These are phyloP conservation scores for Cerceris ruficornis DNA, from an alignment of 2,888 invertebrate species.

Conservation along the genomic window DNA sequence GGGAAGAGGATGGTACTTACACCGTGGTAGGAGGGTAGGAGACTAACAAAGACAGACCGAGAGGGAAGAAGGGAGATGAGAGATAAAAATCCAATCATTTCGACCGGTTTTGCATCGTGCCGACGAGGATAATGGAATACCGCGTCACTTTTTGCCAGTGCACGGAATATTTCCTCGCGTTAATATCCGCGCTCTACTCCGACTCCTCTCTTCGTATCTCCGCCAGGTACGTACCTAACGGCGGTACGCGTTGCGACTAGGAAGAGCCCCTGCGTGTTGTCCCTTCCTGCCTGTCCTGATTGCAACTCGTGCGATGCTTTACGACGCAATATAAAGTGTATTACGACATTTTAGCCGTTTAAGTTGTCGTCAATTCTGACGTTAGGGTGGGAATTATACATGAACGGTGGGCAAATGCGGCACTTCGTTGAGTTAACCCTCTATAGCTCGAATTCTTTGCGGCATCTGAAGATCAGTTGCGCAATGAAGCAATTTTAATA, in stretches of 20 bases:
- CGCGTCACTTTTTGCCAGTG: slow-evolving; percentile 77
- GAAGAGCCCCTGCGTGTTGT: slow-evolving; percentile 7
- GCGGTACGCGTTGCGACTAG: slow-evolving; percentile 8
- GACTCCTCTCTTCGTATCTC: slow-evolving; percentile 35
- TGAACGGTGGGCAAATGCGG: no score
- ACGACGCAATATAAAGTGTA: background rate
- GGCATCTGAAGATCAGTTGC: no score
- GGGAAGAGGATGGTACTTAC: slow-evolving; percentile 24
- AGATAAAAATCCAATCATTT: slow-evolving; percentile 80
- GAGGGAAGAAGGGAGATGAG: slow-evolving; percentile 51
- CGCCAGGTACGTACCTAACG: slow-evolving; percentile 60
- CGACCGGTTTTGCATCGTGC: slow-evolving; percentile 78
- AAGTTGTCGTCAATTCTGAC: no score
- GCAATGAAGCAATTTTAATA: no score
- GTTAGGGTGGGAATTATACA: no score
- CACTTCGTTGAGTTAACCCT: no score
- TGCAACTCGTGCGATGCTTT: background rate
- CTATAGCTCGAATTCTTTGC: no score
- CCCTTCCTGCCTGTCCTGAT: no score
- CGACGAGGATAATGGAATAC: slow-evolving; percentile 77
- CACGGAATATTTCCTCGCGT: slow-evolving; percentile 76
- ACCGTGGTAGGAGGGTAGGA: slow-evolving; percentile 38
- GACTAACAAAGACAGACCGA: slow-evolving; percentile 21
- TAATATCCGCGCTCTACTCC: slow-evolving; percentile 69
- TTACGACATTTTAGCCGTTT: no score